Evolutionary conservation across 2,797 vertebrate species (phyloP).

Genomic region (Mormyrops boulengeri): DNA sequence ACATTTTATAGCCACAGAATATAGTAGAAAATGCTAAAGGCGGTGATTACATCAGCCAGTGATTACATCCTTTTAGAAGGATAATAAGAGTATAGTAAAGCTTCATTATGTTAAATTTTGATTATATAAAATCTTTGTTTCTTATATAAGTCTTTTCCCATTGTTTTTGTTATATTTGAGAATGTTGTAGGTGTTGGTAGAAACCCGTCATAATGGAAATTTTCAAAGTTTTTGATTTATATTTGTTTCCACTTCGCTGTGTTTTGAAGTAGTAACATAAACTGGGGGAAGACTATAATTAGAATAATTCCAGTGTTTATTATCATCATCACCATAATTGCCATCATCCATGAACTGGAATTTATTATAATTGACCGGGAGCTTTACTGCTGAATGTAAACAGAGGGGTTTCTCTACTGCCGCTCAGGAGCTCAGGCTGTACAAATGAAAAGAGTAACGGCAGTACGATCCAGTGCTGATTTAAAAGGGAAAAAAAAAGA

Average conservation of each 20-base stretch:
- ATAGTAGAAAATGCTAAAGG: not conserved
- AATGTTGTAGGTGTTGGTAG: not conserved
- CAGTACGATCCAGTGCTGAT: not conserved
- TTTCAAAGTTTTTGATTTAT: not conserved
- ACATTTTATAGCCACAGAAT: not conserved
- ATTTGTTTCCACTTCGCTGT: not conserved
- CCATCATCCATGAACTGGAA: not conserved
- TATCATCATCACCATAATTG: not conserved
- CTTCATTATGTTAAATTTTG: not conserved
- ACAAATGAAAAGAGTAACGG: not conserved
- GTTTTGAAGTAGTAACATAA: not conserved
- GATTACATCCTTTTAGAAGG: not conserved
- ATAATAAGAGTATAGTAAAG: not conserved
- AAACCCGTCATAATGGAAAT: not conserved
- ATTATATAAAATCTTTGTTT: not conserved
- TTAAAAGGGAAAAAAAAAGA: not conserved
- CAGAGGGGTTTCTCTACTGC: not conserved
- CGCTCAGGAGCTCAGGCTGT: not conserved
- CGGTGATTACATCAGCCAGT: not conserved
- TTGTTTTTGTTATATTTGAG: not conserved
- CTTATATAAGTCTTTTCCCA: not conserved
- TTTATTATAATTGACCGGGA: not conserved
- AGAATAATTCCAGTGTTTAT: not conserved
- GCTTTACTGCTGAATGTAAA: not conserved
- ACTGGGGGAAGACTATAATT: not conserved